phyloP scores from a whole-genome alignment of 1,140 invertebrate genomes.

The Brachionus rotundiformis region DNA sequence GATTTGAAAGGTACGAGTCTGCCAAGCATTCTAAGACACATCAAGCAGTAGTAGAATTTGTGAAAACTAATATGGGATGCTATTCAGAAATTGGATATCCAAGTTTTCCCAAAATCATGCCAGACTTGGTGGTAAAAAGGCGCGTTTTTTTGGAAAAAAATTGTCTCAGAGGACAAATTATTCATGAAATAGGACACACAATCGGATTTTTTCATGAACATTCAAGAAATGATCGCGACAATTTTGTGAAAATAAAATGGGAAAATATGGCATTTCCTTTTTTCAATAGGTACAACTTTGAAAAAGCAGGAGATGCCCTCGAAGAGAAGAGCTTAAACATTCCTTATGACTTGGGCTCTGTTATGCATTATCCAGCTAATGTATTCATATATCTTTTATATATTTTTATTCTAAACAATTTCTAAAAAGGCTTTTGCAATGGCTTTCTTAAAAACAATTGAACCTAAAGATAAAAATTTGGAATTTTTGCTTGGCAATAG shows the following conservation, averaged over 20 bases:
- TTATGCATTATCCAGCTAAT: slow-evolving; percentile 63
- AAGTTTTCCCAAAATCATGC: not conserved
- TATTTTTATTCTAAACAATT: slow-evolving; percentile 48
- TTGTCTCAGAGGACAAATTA: slow-evolving; percentile 48
- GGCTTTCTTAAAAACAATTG: slow-evolving; percentile 59
- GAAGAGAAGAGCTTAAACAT: slow-evolving; percentile 56
- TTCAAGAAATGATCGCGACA: slow-evolving; percentile 59
- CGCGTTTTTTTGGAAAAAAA: not conserved
- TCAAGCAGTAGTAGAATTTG: not conserved
- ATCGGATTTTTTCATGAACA: slow-evolving; percentile 63
- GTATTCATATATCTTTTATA: slow-evolving; percentile 50
- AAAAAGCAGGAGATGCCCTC: slow-evolving; percentile 48
- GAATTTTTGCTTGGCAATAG: slow-evolving; percentile 61
- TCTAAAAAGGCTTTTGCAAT: slow-evolving; percentile 54
- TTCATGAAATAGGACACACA: slow-evolving; percentile 63
- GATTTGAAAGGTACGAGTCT: not conserved
- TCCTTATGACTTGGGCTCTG: slow-evolving; percentile 60
- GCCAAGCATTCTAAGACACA: not conserved
- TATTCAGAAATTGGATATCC: slow-evolving; percentile 25
- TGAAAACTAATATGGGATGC: not conserved
- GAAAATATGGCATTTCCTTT: slow-evolving; percentile 56
- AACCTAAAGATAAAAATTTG: slow-evolving; percentile 61
- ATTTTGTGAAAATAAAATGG: slow-evolving; percentile 60
- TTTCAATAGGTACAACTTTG: slow-evolving; percentile 32
- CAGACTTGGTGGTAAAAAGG: not conserved